Percentiles rank a stretch among this genome's conserved stretches.
phyloP scores from a whole-genome alignment of 2,797 vertebrate species.

The Orestias chungarensis region DNA sequence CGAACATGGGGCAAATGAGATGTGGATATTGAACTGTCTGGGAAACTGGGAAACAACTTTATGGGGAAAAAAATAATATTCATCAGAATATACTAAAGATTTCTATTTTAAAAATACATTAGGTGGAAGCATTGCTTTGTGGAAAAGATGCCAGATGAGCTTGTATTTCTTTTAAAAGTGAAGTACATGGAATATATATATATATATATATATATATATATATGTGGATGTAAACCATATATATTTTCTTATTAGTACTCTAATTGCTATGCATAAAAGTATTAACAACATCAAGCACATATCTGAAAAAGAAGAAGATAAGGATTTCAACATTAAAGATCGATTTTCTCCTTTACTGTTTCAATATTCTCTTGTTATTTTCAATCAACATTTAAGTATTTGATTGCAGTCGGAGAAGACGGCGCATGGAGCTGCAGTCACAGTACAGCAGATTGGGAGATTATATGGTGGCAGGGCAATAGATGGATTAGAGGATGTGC shows the following conservation, averaged over 20 bases:
- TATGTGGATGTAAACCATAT: too few relatives aligned
- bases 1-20: background rate
- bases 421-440: background rate
- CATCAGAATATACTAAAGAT: background rate
- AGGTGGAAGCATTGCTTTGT: background rate
- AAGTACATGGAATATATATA: background rate
- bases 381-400: background rate
- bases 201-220: too few relatives aligned
- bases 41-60: background rate
- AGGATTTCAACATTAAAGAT: background rate
- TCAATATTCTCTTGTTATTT: background rate
- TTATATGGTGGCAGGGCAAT: background rate
- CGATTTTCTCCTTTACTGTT: background rate
- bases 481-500: background rate
- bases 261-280: too few relatives aligned
- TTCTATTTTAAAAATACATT: background rate
- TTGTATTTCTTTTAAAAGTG: background rate
- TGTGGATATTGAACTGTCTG: background rate
- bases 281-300: background rate
- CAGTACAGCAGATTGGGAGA: conserved; percentile 1
- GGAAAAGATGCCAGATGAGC: background rate
- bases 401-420: background rate
- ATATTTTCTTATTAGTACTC: too few relatives aligned
- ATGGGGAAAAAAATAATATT: background rate
- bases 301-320: background rate